phyloP scores from a whole-genome alignment of 2,113 vertebrate genomes.

The Uropsilus gracilis region DNA sequence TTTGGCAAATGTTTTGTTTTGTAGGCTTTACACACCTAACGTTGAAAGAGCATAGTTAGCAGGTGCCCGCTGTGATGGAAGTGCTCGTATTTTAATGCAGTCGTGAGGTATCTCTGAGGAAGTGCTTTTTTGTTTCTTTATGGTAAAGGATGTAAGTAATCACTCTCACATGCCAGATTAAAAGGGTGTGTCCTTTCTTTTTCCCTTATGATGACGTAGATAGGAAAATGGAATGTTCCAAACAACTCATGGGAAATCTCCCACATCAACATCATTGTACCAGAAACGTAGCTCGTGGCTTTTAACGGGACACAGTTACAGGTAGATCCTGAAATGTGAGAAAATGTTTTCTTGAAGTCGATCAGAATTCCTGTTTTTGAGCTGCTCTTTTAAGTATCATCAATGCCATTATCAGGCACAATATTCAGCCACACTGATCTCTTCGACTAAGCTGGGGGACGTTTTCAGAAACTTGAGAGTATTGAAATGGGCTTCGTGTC shows the following conservation, averaged over 20 bases:
- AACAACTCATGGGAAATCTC: slow-evolving; percentile 83
- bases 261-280: slow-evolving; percentile 70
- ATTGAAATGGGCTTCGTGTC: background rate
- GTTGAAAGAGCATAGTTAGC: slow-evolving; percentile 65
- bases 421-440: background rate
- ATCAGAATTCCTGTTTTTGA: slow-evolving; percentile 37
- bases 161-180: slow-evolving; percentile 83
- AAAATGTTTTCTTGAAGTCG: slow-evolving; percentile 66
- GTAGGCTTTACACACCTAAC: slow-evolving; percentile 71
- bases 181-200: slow-evolving; percentile 87
- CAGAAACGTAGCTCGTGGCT: slow-evolving; percentile 71
- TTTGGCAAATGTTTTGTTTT: slow-evolving; percentile 65
- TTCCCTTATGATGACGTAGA: slow-evolving; percentile 86
- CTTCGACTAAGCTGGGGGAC: background rate
- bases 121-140: slow-evolving; percentile 77
- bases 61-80: slow-evolving; percentile 62
- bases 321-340: slow-evolving; percentile 55
- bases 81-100: slow-evolving; percentile 56
- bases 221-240: slow-evolving; percentile 88
- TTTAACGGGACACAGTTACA: slow-evolving; percentile 60
- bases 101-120: slow-evolving; percentile 77
- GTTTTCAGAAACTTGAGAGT: background rate
- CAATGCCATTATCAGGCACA: slow-evolving; percentile 45
- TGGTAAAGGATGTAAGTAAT: slow-evolving; percentile 87
- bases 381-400: slow-evolving; percentile 20